Evolutionary conservation across 2,113 vertebrate genomes (phyloP).

Genomic region (Gymnorhina tibicen): DNA sequence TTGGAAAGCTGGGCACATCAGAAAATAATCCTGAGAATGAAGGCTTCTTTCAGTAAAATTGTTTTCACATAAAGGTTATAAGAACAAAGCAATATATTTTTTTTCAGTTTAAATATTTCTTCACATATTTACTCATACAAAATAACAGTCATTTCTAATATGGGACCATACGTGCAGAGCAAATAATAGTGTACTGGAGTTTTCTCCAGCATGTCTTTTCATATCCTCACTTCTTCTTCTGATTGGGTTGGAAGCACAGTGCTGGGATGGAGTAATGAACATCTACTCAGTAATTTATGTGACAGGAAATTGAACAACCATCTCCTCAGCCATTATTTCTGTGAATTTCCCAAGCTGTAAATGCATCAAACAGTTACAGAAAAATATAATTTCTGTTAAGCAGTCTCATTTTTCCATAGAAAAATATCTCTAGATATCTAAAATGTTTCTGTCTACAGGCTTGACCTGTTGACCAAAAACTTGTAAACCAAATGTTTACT

Average conservation of each 20-base stretch:
- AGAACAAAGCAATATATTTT: not conserved
- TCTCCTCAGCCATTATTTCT: conserved; percentile 34
- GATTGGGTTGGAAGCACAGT: conserved; percentile 44
- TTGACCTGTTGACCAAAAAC: not conserved
- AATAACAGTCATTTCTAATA: not conserved
- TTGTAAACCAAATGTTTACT: not conserved
- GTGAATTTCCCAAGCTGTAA: conserved; percentile 31
- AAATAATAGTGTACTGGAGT: not conserved
- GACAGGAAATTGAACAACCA: conserved; percentile 68
- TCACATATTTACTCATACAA: not conserved
- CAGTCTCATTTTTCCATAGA: not conserved
- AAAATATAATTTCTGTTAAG: conserved; percentile 20
- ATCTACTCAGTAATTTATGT: conserved; percentile 22
- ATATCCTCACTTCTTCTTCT: conserved; percentile 38
- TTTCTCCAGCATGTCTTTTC: not conserved
- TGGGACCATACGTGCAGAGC: not conserved
- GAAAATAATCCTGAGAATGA: not conserved
- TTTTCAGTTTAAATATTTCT: not conserved
- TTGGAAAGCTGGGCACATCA: not conserved
- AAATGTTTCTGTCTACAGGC: not conserved
- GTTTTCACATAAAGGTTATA: not conserved
- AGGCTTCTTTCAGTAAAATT: not conserved
- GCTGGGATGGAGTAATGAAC: conserved; percentile 18
- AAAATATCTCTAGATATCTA: not conserved
- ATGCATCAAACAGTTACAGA: conserved; percentile 35